These are phyloP conservation scores for Festucalex cinctus DNA, from an alignment of 2,113 vertebrate species.

Conservation along the genomic window DNA sequence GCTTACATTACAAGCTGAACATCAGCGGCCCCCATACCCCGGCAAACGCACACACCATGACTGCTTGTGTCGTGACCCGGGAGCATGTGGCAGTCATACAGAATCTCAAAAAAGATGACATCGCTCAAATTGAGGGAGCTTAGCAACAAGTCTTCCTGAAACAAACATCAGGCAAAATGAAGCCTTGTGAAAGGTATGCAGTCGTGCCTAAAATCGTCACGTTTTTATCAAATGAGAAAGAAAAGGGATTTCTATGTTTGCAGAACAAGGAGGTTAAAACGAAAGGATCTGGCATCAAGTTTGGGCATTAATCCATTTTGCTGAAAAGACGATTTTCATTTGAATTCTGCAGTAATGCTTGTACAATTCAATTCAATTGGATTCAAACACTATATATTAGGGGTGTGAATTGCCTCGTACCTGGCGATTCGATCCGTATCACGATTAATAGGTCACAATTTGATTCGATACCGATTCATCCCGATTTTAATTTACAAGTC, in stretches of 20 bases:
- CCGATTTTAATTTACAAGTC: too few relatives aligned
- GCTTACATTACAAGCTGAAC: constrained; percentile 31
- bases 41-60: constrained; percentile 8
- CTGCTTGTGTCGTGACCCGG: constrained; percentile 14
- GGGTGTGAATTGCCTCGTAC: too few relatives aligned
- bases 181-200: constrained; percentile 33
- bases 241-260: background rate
- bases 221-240: background rate
- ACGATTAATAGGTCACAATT: too few relatives aligned
- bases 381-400: too few relatives aligned
- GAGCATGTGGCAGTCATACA: constrained; percentile 3
- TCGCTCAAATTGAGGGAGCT: constrained; percentile 45
- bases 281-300: constrained; percentile 64
- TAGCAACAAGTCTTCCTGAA: constrained; percentile 54
- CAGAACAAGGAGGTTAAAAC: constrained; percentile 21
- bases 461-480: too few relatives aligned
- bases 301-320: constrained; percentile 58
- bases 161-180: constrained; percentile 59
- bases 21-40: constrained; percentile 21
- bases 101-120: constrained; percentile 36
- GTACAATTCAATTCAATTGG: too few relatives aligned
- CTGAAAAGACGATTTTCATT: constrained; percentile 51
- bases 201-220: background rate
- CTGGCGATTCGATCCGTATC: too few relatives aligned
- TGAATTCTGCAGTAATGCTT: constrained; percentile 57